These are phyloP conservation scores for Oreochromis spilurus DNA, from an alignment of 2,113 vertebrate genomes.

Conservation along the genomic window DNA sequence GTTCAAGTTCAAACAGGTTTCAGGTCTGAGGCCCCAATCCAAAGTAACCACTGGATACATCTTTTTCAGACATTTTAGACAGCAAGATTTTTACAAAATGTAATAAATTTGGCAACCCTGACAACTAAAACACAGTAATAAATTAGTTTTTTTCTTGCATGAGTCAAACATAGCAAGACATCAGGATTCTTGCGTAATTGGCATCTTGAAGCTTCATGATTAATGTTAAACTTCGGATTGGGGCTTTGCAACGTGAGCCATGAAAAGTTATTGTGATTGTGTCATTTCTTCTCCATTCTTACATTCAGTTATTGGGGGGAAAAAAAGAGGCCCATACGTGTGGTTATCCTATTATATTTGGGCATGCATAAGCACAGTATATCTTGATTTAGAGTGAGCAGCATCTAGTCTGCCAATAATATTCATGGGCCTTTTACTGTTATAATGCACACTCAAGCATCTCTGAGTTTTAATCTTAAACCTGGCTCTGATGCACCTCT, in stretches of 20 bases:
- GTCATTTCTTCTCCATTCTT: not conserved
- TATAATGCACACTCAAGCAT: too few relatives aligned
- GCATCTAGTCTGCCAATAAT: not conserved
- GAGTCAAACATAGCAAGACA: not conserved
- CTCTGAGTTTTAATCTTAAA: not conserved
- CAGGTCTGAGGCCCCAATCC: not conserved
- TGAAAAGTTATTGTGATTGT: not conserved
- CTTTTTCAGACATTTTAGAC: not conserved
- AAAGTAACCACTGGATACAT: not conserved
- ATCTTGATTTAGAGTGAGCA: not conserved
- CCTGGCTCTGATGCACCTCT: slow-evolving; percentile 33
- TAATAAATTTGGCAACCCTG: not conserved
- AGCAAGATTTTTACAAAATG: not conserved
- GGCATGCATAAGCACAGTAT: not conserved
- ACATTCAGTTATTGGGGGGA: not conserved
- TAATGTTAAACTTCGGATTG: not conserved
- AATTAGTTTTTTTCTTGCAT: not conserved
- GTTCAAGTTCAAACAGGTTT: not conserved
- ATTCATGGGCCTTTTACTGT: not conserved
- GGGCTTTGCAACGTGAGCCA: not conserved
- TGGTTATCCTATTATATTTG: not conserved
- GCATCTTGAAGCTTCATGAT: not conserved
- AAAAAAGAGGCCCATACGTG: not conserved
- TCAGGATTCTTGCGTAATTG: not conserved
- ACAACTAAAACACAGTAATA: not conserved